These are phyloP conservation scores for Parapristionchus giblindavisi DNA, from an alignment of 2,888 invertebrate species.

Conservation along the genomic window DNA sequence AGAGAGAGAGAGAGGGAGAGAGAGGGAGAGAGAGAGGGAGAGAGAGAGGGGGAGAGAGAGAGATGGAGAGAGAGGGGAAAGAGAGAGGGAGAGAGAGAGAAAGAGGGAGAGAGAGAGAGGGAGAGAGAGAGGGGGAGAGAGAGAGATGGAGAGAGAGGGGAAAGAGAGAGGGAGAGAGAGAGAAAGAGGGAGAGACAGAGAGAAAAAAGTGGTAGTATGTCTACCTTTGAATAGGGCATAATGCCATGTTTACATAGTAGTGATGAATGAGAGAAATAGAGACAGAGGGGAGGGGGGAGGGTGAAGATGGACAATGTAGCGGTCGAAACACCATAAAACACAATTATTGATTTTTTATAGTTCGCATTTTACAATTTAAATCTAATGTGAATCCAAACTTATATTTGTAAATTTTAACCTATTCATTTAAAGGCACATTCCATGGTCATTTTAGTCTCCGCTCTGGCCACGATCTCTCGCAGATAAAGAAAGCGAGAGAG, in stretches of 20 bases:
- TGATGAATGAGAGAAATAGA: neutral
- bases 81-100: neutral
- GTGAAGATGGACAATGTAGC: neutral
- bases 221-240: too few relatives aligned
- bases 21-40: conserved; percentile 22
- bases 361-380: too few relatives aligned
- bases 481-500: too few relatives aligned
- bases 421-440: too few relatives aligned
- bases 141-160: too few relatives aligned
- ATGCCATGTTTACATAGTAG: neutral
- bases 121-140: conserved; percentile 10
- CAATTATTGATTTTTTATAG: too few relatives aligned
- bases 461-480: too few relatives aligned
- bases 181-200: neutral
- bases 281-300: neutral
- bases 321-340: too few relatives aligned
- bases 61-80: conserved; percentile 69
- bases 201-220: neutral
- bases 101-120: conserved; percentile 1
- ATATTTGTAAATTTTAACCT: too few relatives aligned
- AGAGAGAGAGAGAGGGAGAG: conserved; percentile 48
- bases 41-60: neutral
- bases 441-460: too few relatives aligned
- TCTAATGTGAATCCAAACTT: too few relatives aligned
- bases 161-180: neutral